Evolutionary conservation across 2,797 vertebrate genomes (phyloP).

Genomic region (Crypturellus tataupa): DNA sequence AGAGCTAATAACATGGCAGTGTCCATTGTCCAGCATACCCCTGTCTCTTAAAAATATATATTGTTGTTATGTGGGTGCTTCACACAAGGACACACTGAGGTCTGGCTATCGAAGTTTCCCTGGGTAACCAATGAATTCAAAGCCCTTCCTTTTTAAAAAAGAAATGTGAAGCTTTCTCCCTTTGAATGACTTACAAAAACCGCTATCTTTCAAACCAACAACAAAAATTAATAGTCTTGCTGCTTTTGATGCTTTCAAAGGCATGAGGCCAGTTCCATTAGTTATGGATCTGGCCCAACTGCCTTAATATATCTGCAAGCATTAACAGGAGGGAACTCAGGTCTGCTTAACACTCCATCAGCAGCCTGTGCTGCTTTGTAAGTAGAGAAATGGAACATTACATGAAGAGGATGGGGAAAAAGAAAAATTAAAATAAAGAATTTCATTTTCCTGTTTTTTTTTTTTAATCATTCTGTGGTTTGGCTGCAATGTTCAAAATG

Average conservation of each 20-base stretch:
- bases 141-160: conserved; percentile 61
- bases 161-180: conserved; percentile 29
- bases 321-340: conserved; percentile 45
- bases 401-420: background rate
- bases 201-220: conserved; percentile 52
- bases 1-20: background rate
- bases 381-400: conserved; percentile 28
- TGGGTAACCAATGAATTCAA: conserved; percentile 53
- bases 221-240: conserved; percentile 33
- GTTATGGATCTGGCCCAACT: conserved; percentile 52
- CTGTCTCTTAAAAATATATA: conserved; percentile 11
- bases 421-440: background rate
- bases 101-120: background rate
- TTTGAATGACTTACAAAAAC: conserved; percentile 44
- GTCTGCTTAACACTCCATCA: conserved; percentile 47
- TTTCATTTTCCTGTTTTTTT: background rate
- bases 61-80: background rate
- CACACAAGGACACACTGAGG: background rate
- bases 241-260: conserved; percentile 51
- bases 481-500: conserved; percentile 11
- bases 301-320: conserved; percentile 55
- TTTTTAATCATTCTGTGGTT: background rate
- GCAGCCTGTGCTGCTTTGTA: conserved; percentile 24
- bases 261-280: conserved; percentile 59
- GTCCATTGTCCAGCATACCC: background rate